A percentile compares a stretch with the other conserved stretches of the same genome.
phyloP scores from a whole-genome alignment of 1,140 invertebrate genomes.

The Wiebesia pumilae region DNA sequence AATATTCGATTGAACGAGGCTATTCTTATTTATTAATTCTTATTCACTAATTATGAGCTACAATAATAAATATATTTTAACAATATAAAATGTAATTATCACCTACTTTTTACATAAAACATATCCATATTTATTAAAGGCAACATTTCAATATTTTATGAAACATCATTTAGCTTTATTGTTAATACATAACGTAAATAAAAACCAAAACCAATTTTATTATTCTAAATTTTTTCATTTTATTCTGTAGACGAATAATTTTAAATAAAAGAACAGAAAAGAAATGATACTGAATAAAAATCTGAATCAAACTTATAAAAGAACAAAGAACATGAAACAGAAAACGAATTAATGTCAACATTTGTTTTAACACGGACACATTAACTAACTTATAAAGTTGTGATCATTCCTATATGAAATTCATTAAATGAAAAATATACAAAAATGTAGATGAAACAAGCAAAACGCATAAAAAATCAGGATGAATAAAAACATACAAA shows the following conservation, averaged over 20 bases:
- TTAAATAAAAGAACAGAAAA: not conserved
- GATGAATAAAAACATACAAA: constrained; percentile 27
- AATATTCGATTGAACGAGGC: not conserved
- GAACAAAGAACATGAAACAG: not conserved
- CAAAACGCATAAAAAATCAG: not conserved
- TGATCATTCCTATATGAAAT: constrained; percentile 41
- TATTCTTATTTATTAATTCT: not conserved
- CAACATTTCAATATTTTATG: not conserved
- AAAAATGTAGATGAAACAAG: not conserved
- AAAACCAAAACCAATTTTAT: not conserved
- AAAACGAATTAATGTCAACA: not conserved
- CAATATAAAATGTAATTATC: no score
- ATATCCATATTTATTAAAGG: not conserved
- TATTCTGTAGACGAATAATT: not conserved
- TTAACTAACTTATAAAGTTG: constrained; percentile 38
- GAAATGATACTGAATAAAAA: not conserved
- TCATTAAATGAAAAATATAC: not conserved
- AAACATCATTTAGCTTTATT: not conserved
- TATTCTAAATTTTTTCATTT: not conserved
- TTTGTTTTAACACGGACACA: not conserved
- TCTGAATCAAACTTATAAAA: not conserved
- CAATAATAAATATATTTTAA: no score
- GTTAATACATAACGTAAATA: not conserved
- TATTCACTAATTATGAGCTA: no score
- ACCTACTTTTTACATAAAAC: no score